phyloP scores from a whole-genome alignment of 2,888 invertebrate genomes.

The Odontothrips loti region DNA sequence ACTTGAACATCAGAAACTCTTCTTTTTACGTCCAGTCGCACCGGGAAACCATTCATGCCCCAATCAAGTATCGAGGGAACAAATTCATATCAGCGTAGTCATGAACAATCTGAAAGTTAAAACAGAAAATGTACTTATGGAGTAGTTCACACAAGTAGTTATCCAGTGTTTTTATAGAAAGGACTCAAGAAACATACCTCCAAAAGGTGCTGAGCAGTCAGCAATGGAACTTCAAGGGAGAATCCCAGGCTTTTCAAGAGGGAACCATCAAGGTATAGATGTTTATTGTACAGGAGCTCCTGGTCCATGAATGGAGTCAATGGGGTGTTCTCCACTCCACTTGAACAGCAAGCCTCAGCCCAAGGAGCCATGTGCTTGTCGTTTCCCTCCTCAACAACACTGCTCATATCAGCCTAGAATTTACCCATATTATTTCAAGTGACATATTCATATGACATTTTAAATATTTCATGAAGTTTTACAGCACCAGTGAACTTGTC shows the following conservation, averaged over 20 bases:
- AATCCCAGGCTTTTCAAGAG: slow-evolving; percentile 62
- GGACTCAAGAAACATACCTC: slow-evolving; percentile 49
- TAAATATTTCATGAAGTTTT: not conserved
- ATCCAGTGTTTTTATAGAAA: slow-evolving; percentile 29
- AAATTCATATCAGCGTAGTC: slow-evolving; percentile 78
- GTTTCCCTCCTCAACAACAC: slow-evolving; percentile 83
- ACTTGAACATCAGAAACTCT: too few relatives aligned
- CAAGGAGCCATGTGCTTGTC: slow-evolving; percentile 90
- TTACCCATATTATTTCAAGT: slow-evolving; percentile 33
- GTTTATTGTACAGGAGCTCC: slow-evolving; percentile 75
- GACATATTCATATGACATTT: not conserved
- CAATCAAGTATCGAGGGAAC: slow-evolving; percentile 55
- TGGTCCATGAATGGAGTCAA: slow-evolving; percentile 82
- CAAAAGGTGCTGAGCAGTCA: slow-evolving; percentile 59
- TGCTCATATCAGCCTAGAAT: slow-evolving; percentile 67
- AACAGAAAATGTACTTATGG: slow-evolving; percentile 30
- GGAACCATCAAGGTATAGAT: slow-evolving; percentile 67
- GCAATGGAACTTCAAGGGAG: slow-evolving; percentile 55
- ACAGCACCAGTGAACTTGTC: too few relatives aligned
- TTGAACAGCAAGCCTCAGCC: slow-evolving; percentile 77
- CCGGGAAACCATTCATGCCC: not conserved
- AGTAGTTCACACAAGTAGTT: slow-evolving; percentile 27
- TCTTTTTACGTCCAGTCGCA: too few relatives aligned
- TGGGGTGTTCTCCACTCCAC: slow-evolving; percentile 76
- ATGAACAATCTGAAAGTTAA: slow-evolving; percentile 60